Evolutionary conservation across 1,140 invertebrate species (phyloP).

Genomic region (Dendrolimus kikuchii): DNA sequence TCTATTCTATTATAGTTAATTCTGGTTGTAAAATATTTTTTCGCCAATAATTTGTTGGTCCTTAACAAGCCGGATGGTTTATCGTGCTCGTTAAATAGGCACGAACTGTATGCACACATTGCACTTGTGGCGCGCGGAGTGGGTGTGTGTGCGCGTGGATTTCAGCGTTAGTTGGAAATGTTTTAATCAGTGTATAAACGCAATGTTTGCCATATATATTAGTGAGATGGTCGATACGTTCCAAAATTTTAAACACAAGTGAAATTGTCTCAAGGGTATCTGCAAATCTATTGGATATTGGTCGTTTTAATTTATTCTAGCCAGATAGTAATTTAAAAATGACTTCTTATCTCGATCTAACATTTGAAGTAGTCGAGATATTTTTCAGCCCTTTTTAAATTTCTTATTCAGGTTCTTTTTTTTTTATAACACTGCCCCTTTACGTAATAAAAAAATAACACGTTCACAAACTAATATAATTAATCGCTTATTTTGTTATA

Average conservation of each 20-base stretch:
- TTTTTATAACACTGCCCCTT: slow-evolving; percentile 29
- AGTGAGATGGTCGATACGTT: slow-evolving; percentile 56
- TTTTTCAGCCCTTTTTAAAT: too few relatives aligned
- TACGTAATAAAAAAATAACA: slow-evolving; percentile 42
- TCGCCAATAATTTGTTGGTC: too few relatives aligned
- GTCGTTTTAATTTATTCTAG: too few relatives aligned
- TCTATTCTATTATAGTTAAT: too few relatives aligned
- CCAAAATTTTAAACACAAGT: slow-evolving; percentile 21
- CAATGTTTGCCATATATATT: slow-evolving; percentile 61
- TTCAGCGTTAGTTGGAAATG: slow-evolving; percentile 1
- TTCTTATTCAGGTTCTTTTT: slow-evolving; percentile 5
- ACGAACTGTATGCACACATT: background rate
- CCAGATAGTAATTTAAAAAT: too few relatives aligned
- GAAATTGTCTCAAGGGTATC: slow-evolving; percentile 28
- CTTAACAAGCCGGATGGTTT: too few relatives aligned
- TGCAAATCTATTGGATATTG: too few relatives aligned
- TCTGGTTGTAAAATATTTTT: too few relatives aligned
- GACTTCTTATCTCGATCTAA: too few relatives aligned
- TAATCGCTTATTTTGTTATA: slow-evolving; percentile 52
- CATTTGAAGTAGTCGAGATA: too few relatives aligned
- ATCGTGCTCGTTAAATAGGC: too few relatives aligned
- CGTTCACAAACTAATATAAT: slow-evolving; percentile 66
- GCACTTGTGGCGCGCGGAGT: background rate
- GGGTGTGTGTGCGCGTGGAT: background rate
- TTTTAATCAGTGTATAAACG: slow-evolving; percentile 29